Percentiles rank a stretch among this genome's conserved stretches.
These are phyloP conservation scores for Gallinago jamesoni DNA, from an alignment of 2,113 vertebrate genomes.

Conservation along the genomic window DNA sequence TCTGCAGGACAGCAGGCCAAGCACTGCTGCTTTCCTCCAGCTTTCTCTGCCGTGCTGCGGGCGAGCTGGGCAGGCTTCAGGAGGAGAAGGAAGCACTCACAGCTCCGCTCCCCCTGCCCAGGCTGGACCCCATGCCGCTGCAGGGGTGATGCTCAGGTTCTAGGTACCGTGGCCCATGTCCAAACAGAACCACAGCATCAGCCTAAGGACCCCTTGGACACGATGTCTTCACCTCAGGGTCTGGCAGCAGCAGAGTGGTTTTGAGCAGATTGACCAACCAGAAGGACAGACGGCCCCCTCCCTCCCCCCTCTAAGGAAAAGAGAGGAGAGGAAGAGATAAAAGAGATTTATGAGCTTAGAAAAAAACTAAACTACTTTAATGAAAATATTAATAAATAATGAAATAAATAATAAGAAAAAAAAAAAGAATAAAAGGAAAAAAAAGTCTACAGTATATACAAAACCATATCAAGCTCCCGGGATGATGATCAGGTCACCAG, in stretches of 20 bases:
- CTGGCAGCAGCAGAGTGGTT: neutral
- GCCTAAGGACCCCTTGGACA: neutral
- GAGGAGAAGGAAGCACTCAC: neutral
- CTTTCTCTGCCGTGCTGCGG: neutral
- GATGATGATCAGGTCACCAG: too few species aligned
- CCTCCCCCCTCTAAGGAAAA: too few species aligned
- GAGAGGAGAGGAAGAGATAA: too few species aligned
- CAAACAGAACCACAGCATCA: neutral
- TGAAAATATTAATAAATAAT: too few species aligned
- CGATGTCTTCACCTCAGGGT: fast-evolving
- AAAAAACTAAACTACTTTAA: too few species aligned
- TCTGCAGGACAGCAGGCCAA: neutral
- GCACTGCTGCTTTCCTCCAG: neutral
- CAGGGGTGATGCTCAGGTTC: neutral
- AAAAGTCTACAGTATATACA: too few species aligned
- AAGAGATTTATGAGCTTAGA: too few species aligned
- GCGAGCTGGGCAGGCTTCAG: neutral
- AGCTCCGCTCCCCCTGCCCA: neutral
- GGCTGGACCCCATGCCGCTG: neutral
- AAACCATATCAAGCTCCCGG: too few species aligned
- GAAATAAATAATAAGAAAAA: too few species aligned
- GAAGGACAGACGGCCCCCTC: too few species aligned
- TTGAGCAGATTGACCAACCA: too few species aligned
- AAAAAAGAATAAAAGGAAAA: too few species aligned
- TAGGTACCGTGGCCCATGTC: neutral